Percentiles rank a stretch among this genome's conserved stretches.
Conservation (phyloP, 2,888 invertebrate species). For the Athalia circularis region DNA sequence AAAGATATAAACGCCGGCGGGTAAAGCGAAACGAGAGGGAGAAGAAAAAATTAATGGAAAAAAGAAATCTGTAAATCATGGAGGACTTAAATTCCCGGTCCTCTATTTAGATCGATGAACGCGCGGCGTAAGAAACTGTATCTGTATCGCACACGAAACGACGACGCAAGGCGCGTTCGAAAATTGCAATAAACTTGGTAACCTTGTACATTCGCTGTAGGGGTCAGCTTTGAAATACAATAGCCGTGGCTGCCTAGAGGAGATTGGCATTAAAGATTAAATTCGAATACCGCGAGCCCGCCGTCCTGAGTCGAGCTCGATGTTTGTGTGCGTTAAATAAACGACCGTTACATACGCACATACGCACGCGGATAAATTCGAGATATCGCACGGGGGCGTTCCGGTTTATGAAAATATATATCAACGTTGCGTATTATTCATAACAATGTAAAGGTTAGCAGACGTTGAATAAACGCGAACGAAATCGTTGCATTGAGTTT, state of each 20-base stretch:
- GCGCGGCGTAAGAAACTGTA: not conserved
- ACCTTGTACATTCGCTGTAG: slow-evolving; percentile 60
- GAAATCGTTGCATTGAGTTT: not conserved
- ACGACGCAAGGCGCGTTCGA: slow-evolving; percentile 49
- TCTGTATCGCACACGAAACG: not conserved
- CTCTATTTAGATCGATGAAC: not conserved
- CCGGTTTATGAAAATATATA: slow-evolving; percentile 35
- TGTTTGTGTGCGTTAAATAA: not conserved
- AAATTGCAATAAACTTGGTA: slow-evolving; percentile 63
- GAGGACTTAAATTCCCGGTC: not conserved
- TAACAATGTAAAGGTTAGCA: slow-evolving; percentile 30
- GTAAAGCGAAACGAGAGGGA: not conserved
- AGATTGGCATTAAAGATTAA: slow-evolving; percentile 45
- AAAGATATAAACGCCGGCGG: not conserved
- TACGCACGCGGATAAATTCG: not conserved
- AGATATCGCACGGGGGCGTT: slow-evolving; percentile 17
- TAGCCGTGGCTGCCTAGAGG: slow-evolving; percentile 51
- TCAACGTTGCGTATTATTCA: slow-evolving; percentile 29
- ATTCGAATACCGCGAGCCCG: slow-evolving; percentile 28
- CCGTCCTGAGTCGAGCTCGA: not conserved
- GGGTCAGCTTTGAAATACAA: slow-evolving; percentile 60
- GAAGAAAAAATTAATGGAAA: not conserved
- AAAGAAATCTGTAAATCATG: not conserved
- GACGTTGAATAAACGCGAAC: not conserved
- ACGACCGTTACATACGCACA: not conserved